Evolutionary conservation across 1,140 invertebrate species (phyloP).

Genomic region (Neomicropteryx cornuta): DNA sequence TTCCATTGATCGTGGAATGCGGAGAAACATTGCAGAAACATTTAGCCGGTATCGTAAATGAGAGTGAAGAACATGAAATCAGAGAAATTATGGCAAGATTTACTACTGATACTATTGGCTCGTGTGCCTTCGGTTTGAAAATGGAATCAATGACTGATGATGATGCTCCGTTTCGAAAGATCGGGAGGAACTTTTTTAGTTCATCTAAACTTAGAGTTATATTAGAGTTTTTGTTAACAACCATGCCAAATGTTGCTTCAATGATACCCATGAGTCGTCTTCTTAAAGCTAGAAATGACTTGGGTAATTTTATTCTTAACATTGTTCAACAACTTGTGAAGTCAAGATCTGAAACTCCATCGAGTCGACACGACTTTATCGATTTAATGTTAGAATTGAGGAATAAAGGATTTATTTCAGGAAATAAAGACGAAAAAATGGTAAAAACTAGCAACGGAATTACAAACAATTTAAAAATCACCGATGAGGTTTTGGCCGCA

Average conservation of each 20-base stretch:
- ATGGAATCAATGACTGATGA: constrained; percentile 27
- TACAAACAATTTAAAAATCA: constrained; percentile 18
- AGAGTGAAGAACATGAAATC: constrained; percentile 10
- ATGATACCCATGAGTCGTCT: too few species aligned
- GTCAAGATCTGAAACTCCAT: constrained; percentile 5
- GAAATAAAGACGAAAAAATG: not conserved
- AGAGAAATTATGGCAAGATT: constrained; percentile 21
- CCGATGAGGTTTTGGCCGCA: constrained; percentile 21
- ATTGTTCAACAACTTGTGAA: constrained; percentile 9
- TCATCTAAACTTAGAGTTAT: not conserved
- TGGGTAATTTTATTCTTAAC: constrained; percentile 1
- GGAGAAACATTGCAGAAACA: constrained; percentile 23
- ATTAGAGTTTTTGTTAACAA: constrained; percentile 1
- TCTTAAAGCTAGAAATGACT: constrained; percentile 8
- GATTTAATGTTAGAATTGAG: constrained; percentile 35
- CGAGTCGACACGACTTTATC: constrained; percentile 31
- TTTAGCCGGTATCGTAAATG: constrained; percentile 8
- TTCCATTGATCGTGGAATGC: constrained; percentile 30
- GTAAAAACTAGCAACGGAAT: constrained; percentile 2
- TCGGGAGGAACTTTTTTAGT: constrained; percentile 20
- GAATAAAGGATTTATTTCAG: constrained; percentile 9
- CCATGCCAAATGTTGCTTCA: constrained; percentile 11
- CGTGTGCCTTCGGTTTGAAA: constrained; percentile 30
- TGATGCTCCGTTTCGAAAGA: constrained; percentile 27
- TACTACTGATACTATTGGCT: constrained; percentile 29